Base-by-base conservation (phyloP, 2,888 invertebrate genomes). In the Phaonia tiefii region DNA sequence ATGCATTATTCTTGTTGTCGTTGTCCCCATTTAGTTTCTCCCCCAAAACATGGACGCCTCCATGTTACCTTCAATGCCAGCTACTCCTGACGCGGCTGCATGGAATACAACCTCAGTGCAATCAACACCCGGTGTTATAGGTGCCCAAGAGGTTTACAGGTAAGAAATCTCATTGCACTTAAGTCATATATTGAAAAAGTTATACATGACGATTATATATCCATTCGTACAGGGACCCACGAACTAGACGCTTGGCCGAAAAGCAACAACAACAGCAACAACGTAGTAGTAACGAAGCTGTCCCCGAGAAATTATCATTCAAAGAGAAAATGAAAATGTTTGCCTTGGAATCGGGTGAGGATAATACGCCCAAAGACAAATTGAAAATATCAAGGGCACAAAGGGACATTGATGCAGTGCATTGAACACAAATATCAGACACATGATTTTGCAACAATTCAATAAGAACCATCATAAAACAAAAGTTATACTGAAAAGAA, bases 311-410 rank as follows among this genome's bases (percentile, higher is more conserved):
- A 87, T 93, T 99, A 81, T 97, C 97, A 76, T 99, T 99, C 92
- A 96, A 98, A 90, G 99, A 99, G 91, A 99, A 99, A 92, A 99
- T 99, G 98, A 98, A 98, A 92, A 97, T 99, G 96, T 99, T 99
- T 92, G 99, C 99, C 54, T 94, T 96, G 92, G 98, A 99, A 92
- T 96, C 98, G 13, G 99, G 99, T 51, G 98, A 98, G 89, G 94
- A 95, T 86, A 94, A 95, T 88, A 97, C 98, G 81, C 98, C 98
- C 84, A 96, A 96, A 91, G 97, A 98, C 90, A 98, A 98, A 92
- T 95, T 98, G 77, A 99, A 98, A 92, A 97, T 97, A 90, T 99
- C 98, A 46, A 94, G 97, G 86, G 98, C 98, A 73, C 98, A 99
- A 91, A 94, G 98, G 85, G 97, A 98, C 90, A 98, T 98, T 89